Base-by-base conservation (phyloP, 2,797 vertebrate species). In the Erpetoichthys calabaricus region DNA sequence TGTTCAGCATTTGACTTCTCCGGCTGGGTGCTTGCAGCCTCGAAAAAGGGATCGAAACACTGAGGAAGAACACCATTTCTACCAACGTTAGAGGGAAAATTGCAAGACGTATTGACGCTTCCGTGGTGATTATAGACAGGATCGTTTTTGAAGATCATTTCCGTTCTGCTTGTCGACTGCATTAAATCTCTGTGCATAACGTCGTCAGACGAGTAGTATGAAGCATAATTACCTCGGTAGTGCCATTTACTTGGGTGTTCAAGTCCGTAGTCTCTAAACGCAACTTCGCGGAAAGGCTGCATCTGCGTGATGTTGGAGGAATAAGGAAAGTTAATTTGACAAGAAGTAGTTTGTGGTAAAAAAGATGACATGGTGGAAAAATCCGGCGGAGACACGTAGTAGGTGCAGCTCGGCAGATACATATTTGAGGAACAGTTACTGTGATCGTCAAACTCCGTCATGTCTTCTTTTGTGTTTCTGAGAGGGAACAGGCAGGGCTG, bases 401-500 rank as follows among this genome's bases (percentile, higher is more conserved):
- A 98, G 68, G 94, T 88, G 59, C 94, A 97, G 80, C 88, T 94
- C 59, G 95, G 92, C 74, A 98, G 82, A 89, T 96, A 98, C 91
- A 97, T 95, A 78, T 88, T 96, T 77, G 94, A 91, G 74, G 90
- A 82, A 76, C 92, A 90, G 81, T 79, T 86, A 80, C 80, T 77
- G 80, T 92, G 95, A 78, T 97, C 92, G 68, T 99, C 94, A 88
- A 94, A 98, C 81, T 98, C 95, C 73, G 91, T 98, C 93, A 97
- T 98, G 84, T 90, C 91, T 88, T 78, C 85, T 75, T 79, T 79
- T 75, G 78, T 68, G 75, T 70, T 77, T 77, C 72, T 68, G 67
- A 78, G 72, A 62, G 75, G 74, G 66, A 79, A 65, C 73, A 66
- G 78, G 77, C 4, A 79, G 77, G 72, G 75, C 75, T 75, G 76